Percentiles rank a stretch among this genome's conserved stretches.
phyloP scores from a whole-genome alignment of 2,888 invertebrate genomes.

The Galerucella calmariensis region DNA sequence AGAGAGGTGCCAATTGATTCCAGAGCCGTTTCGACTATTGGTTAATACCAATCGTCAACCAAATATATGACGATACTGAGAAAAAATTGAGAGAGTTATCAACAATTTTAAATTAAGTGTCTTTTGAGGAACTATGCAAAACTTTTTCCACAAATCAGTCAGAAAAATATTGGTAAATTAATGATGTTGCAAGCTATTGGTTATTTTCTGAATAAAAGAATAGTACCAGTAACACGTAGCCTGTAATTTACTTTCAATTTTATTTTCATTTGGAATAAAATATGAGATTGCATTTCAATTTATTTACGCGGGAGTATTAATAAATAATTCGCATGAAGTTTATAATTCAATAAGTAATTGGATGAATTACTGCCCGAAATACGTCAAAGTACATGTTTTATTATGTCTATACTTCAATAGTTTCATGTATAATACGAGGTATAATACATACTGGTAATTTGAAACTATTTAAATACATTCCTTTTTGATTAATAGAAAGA shows the following conservation, averaged over 20 bases:
- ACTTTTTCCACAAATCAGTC: no score
- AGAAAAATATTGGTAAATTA: background rate
- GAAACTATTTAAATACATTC: no score
- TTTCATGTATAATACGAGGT: background rate
- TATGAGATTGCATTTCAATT: conserved; percentile 5
- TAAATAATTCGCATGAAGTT: background rate
- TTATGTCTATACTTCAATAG: conserved; percentile 2
- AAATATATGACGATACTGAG: no score
- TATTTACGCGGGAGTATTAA: background rate
- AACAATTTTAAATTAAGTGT: no score
- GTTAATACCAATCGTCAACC: no score
- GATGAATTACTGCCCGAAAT: background rate
- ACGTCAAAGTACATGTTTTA: background rate
- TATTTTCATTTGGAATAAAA: background rate
- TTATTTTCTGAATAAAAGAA: background rate
- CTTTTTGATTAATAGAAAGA: no score
- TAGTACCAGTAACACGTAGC: background rate
- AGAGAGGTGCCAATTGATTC: no score
- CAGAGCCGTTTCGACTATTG: no score
- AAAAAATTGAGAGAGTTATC: no score
- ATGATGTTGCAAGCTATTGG: background rate
- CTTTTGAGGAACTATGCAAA: no score
- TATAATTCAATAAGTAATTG: conserved; percentile 2
- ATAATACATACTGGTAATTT: background rate
- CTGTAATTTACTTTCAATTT: conserved; percentile 3